Evolutionary conservation across 2,888 invertebrate genomes (phyloP).

Genomic region (Toxonevra muliebris): DNA sequence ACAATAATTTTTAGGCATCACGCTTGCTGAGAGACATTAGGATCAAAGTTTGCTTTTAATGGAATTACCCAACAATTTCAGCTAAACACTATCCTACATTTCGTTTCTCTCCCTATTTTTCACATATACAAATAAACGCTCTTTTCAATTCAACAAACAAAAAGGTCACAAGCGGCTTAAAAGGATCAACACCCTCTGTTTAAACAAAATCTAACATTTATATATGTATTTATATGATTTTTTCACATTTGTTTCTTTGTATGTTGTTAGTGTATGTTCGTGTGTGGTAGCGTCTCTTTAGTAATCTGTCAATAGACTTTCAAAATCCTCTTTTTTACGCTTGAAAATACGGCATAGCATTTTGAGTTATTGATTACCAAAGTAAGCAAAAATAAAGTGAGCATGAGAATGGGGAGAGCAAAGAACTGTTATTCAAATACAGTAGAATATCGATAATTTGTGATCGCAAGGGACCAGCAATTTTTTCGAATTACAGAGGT

Average conservation of each 20-base stretch:
- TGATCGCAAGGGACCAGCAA: too few relatives aligned
- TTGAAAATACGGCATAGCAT: conserved; percentile 12
- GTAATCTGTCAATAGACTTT: conserved; percentile 28
- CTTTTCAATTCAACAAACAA: too few relatives aligned
- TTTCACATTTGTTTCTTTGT: background rate
- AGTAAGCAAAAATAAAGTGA: background rate
- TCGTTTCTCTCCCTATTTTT: too few relatives aligned
- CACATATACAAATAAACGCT: too few relatives aligned
- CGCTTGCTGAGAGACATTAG: too few relatives aligned
- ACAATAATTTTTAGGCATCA: too few relatives aligned
- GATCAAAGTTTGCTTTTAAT: too few relatives aligned
- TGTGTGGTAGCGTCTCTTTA: background rate
- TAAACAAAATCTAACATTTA: conserved; percentile 13
- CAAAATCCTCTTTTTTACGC: conserved; percentile 22
- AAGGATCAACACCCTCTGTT: conserved; percentile 7
- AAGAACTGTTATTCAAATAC: too few relatives aligned
- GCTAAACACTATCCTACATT: too few relatives aligned
- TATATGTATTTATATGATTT: background rate
- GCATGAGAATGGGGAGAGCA: background rate
- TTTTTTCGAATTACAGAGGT: too few relatives aligned
- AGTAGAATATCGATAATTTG: too few relatives aligned
- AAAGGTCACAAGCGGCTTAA: conserved; percentile 5
- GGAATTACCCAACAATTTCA: too few relatives aligned
- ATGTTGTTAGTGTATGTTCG: background rate
- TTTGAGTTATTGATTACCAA: conserved; percentile 30